Evolutionary conservation across 2,888 invertebrate species (phyloP).

Genomic region (Andrena bicolor): DNA sequence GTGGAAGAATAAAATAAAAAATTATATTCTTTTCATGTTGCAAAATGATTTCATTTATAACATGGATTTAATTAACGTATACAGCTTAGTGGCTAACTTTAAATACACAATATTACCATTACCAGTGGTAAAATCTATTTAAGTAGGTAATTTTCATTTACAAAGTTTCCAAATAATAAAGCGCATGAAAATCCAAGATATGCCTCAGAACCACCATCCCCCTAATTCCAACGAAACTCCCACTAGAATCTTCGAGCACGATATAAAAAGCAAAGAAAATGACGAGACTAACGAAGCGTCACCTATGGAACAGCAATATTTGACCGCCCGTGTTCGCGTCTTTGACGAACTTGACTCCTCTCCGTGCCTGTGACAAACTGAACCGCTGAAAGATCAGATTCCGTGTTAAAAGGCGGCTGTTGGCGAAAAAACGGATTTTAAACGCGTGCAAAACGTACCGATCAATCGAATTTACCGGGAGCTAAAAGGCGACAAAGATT

Average conservation of each 20-base stretch:
- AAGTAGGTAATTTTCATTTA: too few species aligned
- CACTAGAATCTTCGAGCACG: neutral
- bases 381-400: constrained; percentile 46
- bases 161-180: too few species aligned
- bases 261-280: neutral
- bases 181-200: too few species aligned
- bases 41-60: too few species aligned
- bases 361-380: constrained; percentile 41
- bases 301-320: neutral
- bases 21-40: too few species aligned
- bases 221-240: neutral
- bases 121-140: too few species aligned
- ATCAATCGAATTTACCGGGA: constrained; percentile 4
- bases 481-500: constrained; percentile 47
- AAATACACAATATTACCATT: too few species aligned
- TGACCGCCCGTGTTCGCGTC: neutral
- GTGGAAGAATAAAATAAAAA: too few species aligned
- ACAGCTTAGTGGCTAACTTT: too few species aligned
- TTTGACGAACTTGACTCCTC: constrained; percentile 25
- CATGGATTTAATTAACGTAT: too few species aligned
- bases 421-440: constrained; percentile 8
- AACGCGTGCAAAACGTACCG: constrained; percentile 38
- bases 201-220: neutral
- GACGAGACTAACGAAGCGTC: neutral
- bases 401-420: constrained; percentile 15